A percentile compares a stretch with the other conserved stretches of the same genome.
Conservation (phyloP, 2,113 vertebrate species). For the Eleginops maclovinus region DNA sequence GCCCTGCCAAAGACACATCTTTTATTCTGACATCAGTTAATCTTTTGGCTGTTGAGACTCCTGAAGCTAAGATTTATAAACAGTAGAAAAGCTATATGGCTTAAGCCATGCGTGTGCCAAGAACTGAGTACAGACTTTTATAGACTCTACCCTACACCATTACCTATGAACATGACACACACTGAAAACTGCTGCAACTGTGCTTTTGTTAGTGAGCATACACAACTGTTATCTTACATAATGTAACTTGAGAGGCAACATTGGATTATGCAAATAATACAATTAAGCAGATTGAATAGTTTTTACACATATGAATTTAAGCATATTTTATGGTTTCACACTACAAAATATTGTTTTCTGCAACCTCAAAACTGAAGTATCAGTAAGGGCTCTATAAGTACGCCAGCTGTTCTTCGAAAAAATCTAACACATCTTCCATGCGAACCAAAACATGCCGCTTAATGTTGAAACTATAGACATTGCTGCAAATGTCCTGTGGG, state of each 20-base stretch:
- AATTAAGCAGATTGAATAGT: not conserved
- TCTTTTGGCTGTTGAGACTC: slow-evolving; percentile 33
- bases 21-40: slow-evolving; percentile 48
- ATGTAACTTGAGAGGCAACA: not conserved
- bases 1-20: slow-evolving; percentile 21
- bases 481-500: slow-evolving; percentile 44
- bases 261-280: not conserved
- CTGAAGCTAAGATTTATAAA: slow-evolving; percentile 19
- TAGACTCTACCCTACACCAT: slow-evolving; percentile 2
- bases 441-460: slow-evolving; percentile 34
- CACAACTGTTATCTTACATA: not conserved
- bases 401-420: not conserved
- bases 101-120: slow-evolving; percentile 16
- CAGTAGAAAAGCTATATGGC: slow-evolving; percentile 9
- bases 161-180: not conserved
- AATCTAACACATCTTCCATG: slow-evolving; percentile 23
- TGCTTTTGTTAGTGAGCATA: slow-evolving; percentile 5
- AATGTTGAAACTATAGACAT: slow-evolving; percentile 40
- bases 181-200: slow-evolving; percentile 10
- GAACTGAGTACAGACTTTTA: slow-evolving; percentile 25
- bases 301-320: not conserved
- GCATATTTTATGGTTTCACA: not conserved
- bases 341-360: not conserved
- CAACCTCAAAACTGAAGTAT: not conserved
- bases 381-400: not conserved